Evolutionary conservation across 2,113 vertebrate genomes (phyloP), one percentile per base, ranked within the genome.

Genomic region (Paradisaea rubra): DNA sequence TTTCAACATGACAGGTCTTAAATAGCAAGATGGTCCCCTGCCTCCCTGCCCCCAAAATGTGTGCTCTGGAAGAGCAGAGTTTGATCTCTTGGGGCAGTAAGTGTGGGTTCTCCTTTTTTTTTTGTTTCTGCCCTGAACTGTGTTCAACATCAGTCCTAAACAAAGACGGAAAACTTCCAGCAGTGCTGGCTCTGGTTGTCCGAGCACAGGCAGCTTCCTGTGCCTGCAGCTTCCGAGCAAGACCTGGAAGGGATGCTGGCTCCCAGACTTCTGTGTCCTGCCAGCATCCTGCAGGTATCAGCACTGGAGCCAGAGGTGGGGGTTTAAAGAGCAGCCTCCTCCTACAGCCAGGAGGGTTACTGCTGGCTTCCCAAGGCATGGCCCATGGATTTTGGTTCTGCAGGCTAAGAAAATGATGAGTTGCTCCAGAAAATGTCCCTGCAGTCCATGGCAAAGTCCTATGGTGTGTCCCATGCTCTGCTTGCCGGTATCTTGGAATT

Each of bases 1-100:
- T 97, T 97, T 97, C 96, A 97, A 97, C 94, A 93, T 98, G 98
- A 99, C 98, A 99, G 98, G 94, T 98, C 98, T 98, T 98, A 97
- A 98, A 97, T 97, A 97, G 98, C 94, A 97, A 98, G 97, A 96
- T 96, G 72, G 95, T 95, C 96, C 95, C 71, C 64, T 88, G 86
- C 61, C 52, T 95, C 91, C 95, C 93, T 91, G 72, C 81, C 80
- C 89, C 71, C 66, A 90, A 35, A 74, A 90, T 65, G 73, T 68
- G 60, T n/a, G 42, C 77, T 93, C 71, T 93, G 89, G 81, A 95
- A 94, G 89, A 95, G 88, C 79, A 41, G 70, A 42, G 50, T 81
- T 95, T 96, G 89, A 93, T 93, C 77, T 84, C 66, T 91, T 80
- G 85, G 77, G 88, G 81, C 86, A 50, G 39, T 50, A 80, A 79